Conservation (phyloP, 1,140 invertebrate species). For the Pogonomyrmex barbatus region DNA sequence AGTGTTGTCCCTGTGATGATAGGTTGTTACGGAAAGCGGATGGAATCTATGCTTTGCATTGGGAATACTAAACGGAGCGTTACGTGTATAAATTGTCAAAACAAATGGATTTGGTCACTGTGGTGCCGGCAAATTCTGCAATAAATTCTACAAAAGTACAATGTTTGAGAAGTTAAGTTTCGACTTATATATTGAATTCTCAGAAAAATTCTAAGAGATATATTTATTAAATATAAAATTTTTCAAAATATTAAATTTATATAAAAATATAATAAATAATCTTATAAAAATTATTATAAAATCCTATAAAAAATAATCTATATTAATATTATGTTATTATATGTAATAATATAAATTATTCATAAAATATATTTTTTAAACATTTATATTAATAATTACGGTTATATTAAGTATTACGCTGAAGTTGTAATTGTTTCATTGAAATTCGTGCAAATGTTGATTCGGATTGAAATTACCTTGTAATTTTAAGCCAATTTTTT, state of each 20-base stretch:
- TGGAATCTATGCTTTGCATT: neutral
- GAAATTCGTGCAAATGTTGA: neutral
- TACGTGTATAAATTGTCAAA: neutral
- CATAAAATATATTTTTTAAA: too few species aligned
- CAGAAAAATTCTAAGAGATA: too few species aligned
- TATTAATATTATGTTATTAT: too few species aligned
- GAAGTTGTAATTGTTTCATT: slow-evolving; percentile 17
- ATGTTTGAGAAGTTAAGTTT: neutral
- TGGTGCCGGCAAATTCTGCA: neutral
- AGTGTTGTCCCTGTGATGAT: neutral
- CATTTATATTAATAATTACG: too few species aligned
- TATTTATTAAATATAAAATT: too few species aligned
- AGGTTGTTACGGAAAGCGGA: slow-evolving; percentile 1
- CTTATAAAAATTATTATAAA: too few species aligned
- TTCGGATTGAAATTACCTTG: neutral
- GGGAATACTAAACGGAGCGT: neutral
- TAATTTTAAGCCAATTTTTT: neutral
- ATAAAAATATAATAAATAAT: too few species aligned
- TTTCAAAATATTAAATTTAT: too few species aligned
- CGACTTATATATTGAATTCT: too few species aligned
- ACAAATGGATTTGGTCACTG: neutral
- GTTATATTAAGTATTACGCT: too few species aligned
- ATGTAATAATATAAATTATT: too few species aligned
- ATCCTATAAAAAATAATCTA: too few species aligned
- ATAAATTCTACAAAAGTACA: neutral